These are phyloP conservation scores for Cephus nigrinus DNA, from an alignment of 2,888 invertebrate genomes.

Conservation along the genomic window DNA sequence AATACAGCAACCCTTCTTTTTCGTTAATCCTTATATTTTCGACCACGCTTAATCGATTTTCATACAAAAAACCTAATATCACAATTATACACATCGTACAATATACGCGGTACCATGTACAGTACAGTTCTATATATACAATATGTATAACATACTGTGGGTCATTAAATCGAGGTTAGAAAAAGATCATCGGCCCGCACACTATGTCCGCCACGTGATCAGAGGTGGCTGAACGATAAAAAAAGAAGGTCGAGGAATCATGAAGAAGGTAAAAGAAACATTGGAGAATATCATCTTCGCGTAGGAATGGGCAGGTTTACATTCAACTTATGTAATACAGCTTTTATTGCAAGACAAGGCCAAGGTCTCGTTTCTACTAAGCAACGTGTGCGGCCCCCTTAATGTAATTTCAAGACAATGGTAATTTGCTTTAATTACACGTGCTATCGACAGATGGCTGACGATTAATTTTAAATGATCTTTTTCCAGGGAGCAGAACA, in stretches of 20 bases:
- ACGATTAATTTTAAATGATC: no score
- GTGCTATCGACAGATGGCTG: neutral
- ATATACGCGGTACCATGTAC: neutral
- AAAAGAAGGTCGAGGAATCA: neutral
- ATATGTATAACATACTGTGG: neutral
- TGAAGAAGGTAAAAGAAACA: neutral
- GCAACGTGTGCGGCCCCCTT: neutral
- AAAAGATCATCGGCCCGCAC: neutral
- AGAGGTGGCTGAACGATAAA: neutral
- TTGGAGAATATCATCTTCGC: neutral
- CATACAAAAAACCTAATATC: neutral
- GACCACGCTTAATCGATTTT: neutral
- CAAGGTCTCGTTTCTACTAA: constrained; percentile 41
- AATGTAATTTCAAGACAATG: neutral
- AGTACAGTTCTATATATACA: neutral
- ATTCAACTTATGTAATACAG: constrained; percentile 49
- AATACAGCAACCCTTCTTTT: neutral
- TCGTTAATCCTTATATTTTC: neutral
- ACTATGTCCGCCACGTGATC: neutral
- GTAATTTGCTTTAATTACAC: neutral
- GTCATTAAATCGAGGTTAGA: neutral
- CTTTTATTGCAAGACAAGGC: constrained; percentile 52
- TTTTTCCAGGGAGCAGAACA: no score
- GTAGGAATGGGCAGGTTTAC: neutral
- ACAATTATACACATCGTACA: neutral